These are phyloP conservation scores for Xanthia icteritia DNA, from an alignment of 2,888 invertebrate genomes.

Conservation along the genomic window DNA sequence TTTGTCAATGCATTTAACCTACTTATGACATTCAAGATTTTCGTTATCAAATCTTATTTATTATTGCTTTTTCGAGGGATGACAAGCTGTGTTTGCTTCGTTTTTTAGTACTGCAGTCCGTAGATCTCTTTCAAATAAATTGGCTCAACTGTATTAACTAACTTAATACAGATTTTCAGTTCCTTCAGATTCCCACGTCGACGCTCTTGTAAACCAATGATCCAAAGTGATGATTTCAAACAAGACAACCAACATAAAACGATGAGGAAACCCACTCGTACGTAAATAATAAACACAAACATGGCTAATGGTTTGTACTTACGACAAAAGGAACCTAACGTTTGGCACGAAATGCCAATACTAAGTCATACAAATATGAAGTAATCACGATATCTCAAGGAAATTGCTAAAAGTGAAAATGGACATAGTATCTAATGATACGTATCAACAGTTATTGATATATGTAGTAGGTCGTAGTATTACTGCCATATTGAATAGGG, in stretches of 20 bases:
- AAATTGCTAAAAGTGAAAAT: constrained; percentile 24
- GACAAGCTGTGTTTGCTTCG: background rate
- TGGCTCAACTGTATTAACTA: background rate
- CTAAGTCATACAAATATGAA: constrained; percentile 27
- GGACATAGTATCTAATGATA: background rate
- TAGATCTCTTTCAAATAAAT: background rate
- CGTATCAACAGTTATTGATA: background rate
- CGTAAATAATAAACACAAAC: constrained; percentile 48
- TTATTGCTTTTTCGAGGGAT: no score
- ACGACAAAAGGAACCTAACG: constrained; percentile 49
- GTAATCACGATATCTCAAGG: constrained; percentile 30
- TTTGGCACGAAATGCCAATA: constrained; percentile 38
- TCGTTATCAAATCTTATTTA: background rate
- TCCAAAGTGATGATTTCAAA: constrained; percentile 2
- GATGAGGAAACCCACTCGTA: constrained; percentile 16
- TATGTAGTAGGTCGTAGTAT: background rate
- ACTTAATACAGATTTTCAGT: background rate
- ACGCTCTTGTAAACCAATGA: background rate
- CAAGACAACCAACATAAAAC: background rate
- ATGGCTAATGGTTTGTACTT: constrained; percentile 5
- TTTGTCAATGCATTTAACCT: constrained; percentile 29
- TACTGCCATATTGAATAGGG: background rate
- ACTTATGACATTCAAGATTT: background rate
- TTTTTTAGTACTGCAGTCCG: background rate
- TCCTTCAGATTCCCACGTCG: background rate